phyloP scores from a whole-genome alignment of 2,113 vertebrate genomes.

The Megaceryle torquata region DNA sequence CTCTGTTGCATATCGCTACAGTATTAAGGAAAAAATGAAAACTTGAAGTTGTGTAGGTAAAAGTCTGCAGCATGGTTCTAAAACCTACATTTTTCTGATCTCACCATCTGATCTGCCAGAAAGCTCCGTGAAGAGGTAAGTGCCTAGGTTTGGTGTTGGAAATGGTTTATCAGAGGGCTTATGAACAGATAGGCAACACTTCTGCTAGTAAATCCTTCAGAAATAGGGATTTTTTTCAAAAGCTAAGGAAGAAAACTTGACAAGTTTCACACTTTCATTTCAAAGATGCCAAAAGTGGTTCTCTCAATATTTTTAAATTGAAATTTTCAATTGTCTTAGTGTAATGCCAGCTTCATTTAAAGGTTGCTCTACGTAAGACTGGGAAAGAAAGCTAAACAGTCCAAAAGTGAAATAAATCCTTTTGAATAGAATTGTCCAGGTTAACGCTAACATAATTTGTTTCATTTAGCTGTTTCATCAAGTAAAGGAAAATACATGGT shows the following conservation, averaged over 20 bases:
- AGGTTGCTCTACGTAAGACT: not conserved
- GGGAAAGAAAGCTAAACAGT: not conserved
- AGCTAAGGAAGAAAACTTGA: not conserved
- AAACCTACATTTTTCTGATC: not conserved
- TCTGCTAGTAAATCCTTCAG: not conserved
- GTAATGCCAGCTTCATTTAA: not conserved
- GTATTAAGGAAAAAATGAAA: not conserved
- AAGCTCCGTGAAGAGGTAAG: not conserved
- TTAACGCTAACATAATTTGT: not conserved
- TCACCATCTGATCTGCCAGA: not conserved
- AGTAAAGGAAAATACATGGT: not conserved
- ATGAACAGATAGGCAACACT: not conserved
- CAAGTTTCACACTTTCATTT: not conserved
- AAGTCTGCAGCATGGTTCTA: not conserved
- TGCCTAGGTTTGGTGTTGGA: not conserved
- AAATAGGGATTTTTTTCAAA: not conserved
- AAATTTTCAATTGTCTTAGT: not conserved
- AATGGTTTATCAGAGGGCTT: not conserved
- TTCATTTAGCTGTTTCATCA: not conserved
- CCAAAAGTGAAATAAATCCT: not conserved
- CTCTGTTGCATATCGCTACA: not conserved
- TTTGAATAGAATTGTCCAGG: not conserved
- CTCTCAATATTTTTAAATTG: not conserved
- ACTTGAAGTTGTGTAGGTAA: not conserved
- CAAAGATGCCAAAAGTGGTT: not conserved